Percentiles rank a stretch among this genome's conserved stretches.
Evolutionary conservation across 2,888 invertebrate genomes (phyloP).

Genomic region (Leuctra nigra): DNA sequence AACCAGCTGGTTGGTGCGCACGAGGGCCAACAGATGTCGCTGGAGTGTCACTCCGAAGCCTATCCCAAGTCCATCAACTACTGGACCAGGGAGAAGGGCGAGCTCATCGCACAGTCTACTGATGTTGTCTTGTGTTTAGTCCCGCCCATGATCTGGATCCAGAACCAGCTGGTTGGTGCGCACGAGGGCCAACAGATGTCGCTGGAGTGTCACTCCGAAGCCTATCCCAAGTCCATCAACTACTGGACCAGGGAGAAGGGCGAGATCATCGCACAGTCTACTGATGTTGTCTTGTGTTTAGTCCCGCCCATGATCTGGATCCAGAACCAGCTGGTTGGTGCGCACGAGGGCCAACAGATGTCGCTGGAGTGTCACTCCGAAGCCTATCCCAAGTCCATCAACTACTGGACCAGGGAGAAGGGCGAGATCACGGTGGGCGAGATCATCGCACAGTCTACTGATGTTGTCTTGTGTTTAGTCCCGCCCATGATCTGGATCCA

Average conservation of each 20-base stretch:
- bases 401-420: slow-evolving; percentile 39
- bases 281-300: slow-evolving; percentile 31
- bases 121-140: too few relatives aligned
- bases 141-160: slow-evolving; percentile 78
- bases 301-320: slow-evolving; percentile 42
- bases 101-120: slow-evolving; percentile 37
- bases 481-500: slow-evolving; percentile 41
- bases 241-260: slow-evolving; percentile 73
- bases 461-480: slow-evolving; percentile 34
- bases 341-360: slow-evolving; percentile 37
- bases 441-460: slow-evolving; percentile 37
- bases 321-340: slow-evolving; percentile 40
- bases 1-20: slow-evolving; percentile 40
- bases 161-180: slow-evolving; percentile 76
- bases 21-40: slow-evolving; percentile 37
- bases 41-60: slow-evolving; percentile 41
- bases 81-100: slow-evolving; percentile 38
- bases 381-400: slow-evolving; percentile 40
- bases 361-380: slow-evolving; percentile 40
- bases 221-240: slow-evolving; percentile 78
- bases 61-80: slow-evolving; percentile 41
- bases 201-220: slow-evolving; percentile 76
- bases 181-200: slow-evolving; percentile 65
- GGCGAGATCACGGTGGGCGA: too few relatives aligned
- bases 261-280: slow-evolving; percentile 51